Evolutionary conservation across 2,113 vertebrate genomes (phyloP), one percentile per base, ranked within the genome.

Genomic region (Daubentonia madagascariensis): DNA sequence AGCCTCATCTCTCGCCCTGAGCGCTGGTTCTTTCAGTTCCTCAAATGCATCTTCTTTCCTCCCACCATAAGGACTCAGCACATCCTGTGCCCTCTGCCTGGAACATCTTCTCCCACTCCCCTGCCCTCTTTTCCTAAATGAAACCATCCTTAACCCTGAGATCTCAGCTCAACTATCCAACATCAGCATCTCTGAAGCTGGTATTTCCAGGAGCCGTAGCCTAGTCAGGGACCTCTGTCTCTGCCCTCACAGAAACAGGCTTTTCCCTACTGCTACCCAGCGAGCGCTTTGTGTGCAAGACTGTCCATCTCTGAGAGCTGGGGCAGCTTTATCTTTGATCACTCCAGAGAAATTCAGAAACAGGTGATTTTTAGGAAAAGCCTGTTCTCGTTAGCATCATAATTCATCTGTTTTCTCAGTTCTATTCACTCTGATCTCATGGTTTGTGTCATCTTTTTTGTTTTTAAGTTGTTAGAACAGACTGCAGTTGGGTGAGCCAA

Each of bases 291-390:
- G 37, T n/a, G 68, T 45, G 45, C 23, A 11, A 54, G 54, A 54
- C 54, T 45, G 20, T 11, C 48, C 23, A 22, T 40, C 37, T 63
- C 2, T 68, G 68, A 40, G 45, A 54, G 37, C 45, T 35, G 10
- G 28, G 28, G 2, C 12, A 8, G 30, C 9, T 90, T 81, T 50
- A 45, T 50, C 40, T 91, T 85, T 50, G 23, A 89, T 78, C 54
- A 81, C 40, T 25, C 65, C 63, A 54, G 54, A 75, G 81, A 94
- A 89, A 84, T 59, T 84, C 81, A 96, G 68, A 67, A 92, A 63
- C 32, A 32, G 2, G 3, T 85, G 67, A 75, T 80, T 91, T 85
- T 79, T 50, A 93, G 45, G 35, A 96, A 94, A 91, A 81, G 30
- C 61, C 37, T 25, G 2, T 48, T 95, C 75, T 89, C 7, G 0